These are phyloP conservation scores for Choloepus didactylus DNA, from an alignment of 2,797 vertebrate species.

Conservation along the genomic window DNA sequence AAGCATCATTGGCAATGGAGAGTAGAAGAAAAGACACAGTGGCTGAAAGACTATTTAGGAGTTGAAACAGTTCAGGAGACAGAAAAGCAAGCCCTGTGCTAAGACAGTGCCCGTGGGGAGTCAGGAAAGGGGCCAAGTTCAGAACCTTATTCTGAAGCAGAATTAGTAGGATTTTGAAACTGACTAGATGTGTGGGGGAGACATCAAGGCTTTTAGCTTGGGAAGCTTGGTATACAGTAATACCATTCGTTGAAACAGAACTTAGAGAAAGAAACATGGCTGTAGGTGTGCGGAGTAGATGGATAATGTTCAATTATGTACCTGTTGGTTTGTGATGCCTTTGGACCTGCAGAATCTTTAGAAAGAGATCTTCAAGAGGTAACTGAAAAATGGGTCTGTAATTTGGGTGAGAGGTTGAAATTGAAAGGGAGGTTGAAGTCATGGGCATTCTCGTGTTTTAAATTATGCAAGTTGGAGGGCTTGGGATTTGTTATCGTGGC, in stretches of 20 bases:
- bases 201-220: not conserved
- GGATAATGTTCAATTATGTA: not conserved
- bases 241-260: not conserved
- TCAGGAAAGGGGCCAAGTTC: not conserved
- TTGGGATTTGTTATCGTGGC: conserved; percentile 45
- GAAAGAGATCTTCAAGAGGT: not conserved
- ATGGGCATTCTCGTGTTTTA: conserved; percentile 1
- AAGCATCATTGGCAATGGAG: not conserved
- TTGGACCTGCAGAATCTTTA: not conserved
- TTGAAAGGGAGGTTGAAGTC: conserved; percentile 26
- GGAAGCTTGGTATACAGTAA: not conserved
- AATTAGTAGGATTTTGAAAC: not conserved
- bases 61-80: not conserved
- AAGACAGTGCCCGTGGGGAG: not conserved
- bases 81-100: not conserved
- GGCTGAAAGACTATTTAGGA: not conserved
- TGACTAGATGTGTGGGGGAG: not conserved
- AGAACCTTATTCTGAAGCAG: not conserved
- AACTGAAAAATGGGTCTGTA: not conserved
- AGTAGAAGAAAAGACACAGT: not conserved
- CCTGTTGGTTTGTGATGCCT: not conserved
- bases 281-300: not conserved
- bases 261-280: not conserved
- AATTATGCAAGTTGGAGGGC: not conserved
- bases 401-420: not conserved